Conservation (phyloP, 2,113 vertebrate genomes). For the Pollachius pollachius region DNA sequence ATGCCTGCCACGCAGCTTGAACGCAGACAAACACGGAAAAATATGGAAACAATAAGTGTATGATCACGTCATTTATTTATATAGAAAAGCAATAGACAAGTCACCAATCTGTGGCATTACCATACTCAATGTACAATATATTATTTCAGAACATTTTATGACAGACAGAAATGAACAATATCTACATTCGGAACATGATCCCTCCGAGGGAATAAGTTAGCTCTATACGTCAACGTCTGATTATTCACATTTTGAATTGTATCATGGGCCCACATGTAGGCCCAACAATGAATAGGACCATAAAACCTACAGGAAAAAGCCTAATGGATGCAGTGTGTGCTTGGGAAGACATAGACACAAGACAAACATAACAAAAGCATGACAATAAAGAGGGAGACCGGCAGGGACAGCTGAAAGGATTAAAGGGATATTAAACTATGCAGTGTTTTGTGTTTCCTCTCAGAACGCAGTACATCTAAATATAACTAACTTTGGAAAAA, state of each 20-base stretch:
- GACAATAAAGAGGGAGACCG: neutral
- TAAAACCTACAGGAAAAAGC: neutral
- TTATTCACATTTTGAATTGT: constrained; percentile 41
- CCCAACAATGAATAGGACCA: constrained; percentile 7
- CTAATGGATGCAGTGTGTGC: neutral
- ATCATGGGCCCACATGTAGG: constrained; percentile 13
- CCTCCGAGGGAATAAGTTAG: constrained; percentile 59
- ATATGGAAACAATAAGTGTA: neutral
- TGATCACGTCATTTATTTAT: constrained; percentile 57
- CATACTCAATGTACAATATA: constrained; percentile 69
- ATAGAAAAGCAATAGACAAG: constrained; percentile 44
- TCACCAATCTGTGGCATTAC: constrained; percentile 60
- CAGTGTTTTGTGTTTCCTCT: neutral
- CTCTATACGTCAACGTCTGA: constrained; percentile 52
- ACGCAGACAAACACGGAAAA: too few relatives aligned
- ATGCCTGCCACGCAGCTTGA: too few relatives aligned
- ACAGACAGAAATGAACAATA: constrained; percentile 59
- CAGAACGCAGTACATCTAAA: neutral
- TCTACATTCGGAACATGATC: constrained; percentile 63
- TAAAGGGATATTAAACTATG: neutral
- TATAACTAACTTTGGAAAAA: neutral
- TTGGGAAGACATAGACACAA: neutral
- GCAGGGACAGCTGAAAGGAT: neutral
- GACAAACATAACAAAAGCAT: neutral
- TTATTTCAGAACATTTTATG: constrained; percentile 59